Percentiles rank a stretch among this genome's conserved stretches.
Evolutionary conservation across 2,113 vertebrate genomes (phyloP).

Genomic region (Coptodon rendalli): DNA sequence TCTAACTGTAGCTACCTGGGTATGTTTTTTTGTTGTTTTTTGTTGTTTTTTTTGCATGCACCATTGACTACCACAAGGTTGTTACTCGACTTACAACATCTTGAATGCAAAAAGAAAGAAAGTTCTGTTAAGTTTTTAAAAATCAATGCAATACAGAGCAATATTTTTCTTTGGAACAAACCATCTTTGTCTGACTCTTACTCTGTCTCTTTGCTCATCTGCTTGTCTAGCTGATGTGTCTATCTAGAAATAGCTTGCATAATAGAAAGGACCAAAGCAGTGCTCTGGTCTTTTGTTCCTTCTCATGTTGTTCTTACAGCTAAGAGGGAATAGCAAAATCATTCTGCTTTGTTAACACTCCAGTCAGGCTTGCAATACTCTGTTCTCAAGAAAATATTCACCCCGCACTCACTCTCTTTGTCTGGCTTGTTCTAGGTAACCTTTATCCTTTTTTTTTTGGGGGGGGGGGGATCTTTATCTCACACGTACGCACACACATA

Average conservation of each 20-base stretch:
- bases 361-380: not conserved
- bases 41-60: not conserved
- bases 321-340: not conserved
- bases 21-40: not conserved
- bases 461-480: not conserved
- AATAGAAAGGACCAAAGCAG: not conserved
- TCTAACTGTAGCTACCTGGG: not conserved
- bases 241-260: not conserved
- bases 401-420: not conserved
- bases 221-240: not conserved
- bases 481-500: not conserved
- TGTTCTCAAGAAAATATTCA: not conserved
- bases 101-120: not conserved
- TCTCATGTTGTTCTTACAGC: not conserved
- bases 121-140: not conserved
- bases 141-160: not conserved
- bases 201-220: not conserved
- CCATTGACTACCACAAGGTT: not conserved
- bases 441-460: not conserved
- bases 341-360: constrained; percentile 17
- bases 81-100: not conserved
- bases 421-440: not conserved
- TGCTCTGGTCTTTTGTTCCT: not conserved
- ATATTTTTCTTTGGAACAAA: not conserved
- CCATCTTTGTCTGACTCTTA: not conserved